Evolutionary conservation across 1,140 invertebrate genomes (phyloP).

Genomic region (Antheraea pernyi): DNA sequence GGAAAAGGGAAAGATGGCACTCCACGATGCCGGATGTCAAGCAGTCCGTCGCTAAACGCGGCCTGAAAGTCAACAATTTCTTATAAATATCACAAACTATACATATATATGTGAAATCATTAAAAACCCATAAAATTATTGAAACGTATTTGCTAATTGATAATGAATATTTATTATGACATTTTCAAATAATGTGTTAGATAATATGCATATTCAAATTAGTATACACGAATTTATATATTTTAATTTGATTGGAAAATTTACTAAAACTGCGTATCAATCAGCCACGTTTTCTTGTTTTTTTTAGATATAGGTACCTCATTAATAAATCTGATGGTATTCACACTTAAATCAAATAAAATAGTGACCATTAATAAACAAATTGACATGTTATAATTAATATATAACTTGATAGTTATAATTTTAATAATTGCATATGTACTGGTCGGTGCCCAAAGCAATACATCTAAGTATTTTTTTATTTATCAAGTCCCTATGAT

Average conservation of each 20-base stretch:
- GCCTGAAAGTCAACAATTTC: conserved; percentile 37
- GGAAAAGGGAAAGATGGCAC: conserved; percentile 58
- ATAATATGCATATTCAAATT: not conserved
- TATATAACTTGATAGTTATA: too few relatives aligned
- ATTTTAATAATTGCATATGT: too few relatives aligned
- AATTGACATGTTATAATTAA: too few relatives aligned
- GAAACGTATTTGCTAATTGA: not conserved
- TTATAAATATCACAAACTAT: not conserved
- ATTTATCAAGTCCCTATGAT: too few relatives aligned
- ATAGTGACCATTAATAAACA: too few relatives aligned
- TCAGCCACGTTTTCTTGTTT: too few relatives aligned
- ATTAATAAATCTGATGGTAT: too few relatives aligned
- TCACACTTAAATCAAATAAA: too few relatives aligned
- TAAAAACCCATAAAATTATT: not conserved
- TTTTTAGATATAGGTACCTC: too few relatives aligned
- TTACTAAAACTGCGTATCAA: too few relatives aligned
- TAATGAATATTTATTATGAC: not conserved
- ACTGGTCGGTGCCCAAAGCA: too few relatives aligned
- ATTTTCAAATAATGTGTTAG: not conserved
- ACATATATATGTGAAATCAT: not conserved
- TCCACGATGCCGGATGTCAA: conserved; percentile 61
- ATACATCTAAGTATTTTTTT: too few relatives aligned
- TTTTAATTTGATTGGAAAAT: not conserved
- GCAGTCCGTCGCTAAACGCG: conserved; percentile 49
- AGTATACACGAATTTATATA: not conserved